Evolutionary conservation across 30 jellyfish, hydroid and myxozoan genomes (phyloP), one percentile per base, ranked within the genome.

Genomic region (Sanderia malayensis): DNA sequence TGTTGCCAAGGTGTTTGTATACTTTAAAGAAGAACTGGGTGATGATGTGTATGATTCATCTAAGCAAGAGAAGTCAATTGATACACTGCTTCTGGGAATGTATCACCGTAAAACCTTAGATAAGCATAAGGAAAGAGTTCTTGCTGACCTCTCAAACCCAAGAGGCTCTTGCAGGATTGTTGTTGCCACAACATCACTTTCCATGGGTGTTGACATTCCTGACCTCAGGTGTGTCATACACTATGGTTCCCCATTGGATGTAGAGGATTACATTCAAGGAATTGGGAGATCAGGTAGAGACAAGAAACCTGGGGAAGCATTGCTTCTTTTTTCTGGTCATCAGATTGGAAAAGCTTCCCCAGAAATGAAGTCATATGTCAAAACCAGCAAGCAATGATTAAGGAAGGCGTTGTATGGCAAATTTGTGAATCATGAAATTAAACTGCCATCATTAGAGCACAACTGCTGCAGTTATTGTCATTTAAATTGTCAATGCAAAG

Each of bases 221-320:
- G 59, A 63, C 30, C 23, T 63, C n/a, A n/a, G n/a, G n/a, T n/a
- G 47, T 63, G 58, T 63, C 27, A 28, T 63, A 13, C 59, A 23
- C 24, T 63, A 63, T 23, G 76, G 76, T 31, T 58, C 47, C 76
- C 60, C 10, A n/a, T 24, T 17, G 7, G 73, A 61, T 11, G 73
- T 61, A 18, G 47, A 11, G 4, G 73, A 61, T 49, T 61, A 61
- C 47, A 61, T 61, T 61, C 73, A 61, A 28, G 76, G 76, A 22
- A 63, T 63, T 7, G 76, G 76, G 31, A 63, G 76, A 24, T 13
- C 76, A 63, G 76, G 76, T 13, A 55, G 76, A 22, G 76, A 63
- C 31, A 18, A 29, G 31, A 34, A 25, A 7, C 21, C 23, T 24
- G 59, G 58, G 8, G n/a, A 25, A 20, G 73, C 46, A 18, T 2